Base-by-base conservation (phyloP, 2,113 vertebrate genomes). In the Morone saxatilis region DNA sequence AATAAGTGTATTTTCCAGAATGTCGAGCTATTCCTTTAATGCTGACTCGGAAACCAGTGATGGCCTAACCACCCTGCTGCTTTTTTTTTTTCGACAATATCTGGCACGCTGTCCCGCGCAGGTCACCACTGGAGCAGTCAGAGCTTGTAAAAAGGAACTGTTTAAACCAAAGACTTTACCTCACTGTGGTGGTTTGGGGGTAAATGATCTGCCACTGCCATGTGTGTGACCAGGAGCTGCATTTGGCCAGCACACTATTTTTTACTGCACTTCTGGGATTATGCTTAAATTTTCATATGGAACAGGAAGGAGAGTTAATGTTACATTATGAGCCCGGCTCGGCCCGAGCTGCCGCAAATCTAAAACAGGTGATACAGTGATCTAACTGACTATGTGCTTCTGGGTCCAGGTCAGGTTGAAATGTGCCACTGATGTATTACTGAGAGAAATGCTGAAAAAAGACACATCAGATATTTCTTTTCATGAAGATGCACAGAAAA, bases 291-390 rank as follows among this genome's bases (percentile, higher is more conserved):
- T 92, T 95, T 92, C 91, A 92, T 91, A 90, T 91, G 90, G 92
- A 92, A 92, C 89, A 93, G 94, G 93, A 94, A 93, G 80, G 66
- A 86, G 93, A 94, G 95, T 93, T 95, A 93, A 93, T 93, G 91
- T 95, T 94, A 94, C 93, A 91, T 86, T 87, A 77, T 75, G 87
- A 91, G 88, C 76, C 72, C 80, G 22, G 84, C 86, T 62, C 70
- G 62, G 81, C 81, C 90, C 69, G 56, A 86, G 86, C 86, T 80
- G 71, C 88, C 61, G 80, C 88, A 94, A 93, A 95, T 94, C 80
- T 84, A 81, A 95, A 94, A 83, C 93, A 95, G 94, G 91, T 95
- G 94, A 91, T 61, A 7, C 40, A 2, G 43, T 77, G 70, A 82
- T 84, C 65, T 20, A n/a, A 81, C 86, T 57, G 36, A 45, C 22